These are phyloP conservation scores for Manacus vitellinus DNA, from an alignment of 2,113 vertebrate species.

Conservation along the genomic window DNA sequence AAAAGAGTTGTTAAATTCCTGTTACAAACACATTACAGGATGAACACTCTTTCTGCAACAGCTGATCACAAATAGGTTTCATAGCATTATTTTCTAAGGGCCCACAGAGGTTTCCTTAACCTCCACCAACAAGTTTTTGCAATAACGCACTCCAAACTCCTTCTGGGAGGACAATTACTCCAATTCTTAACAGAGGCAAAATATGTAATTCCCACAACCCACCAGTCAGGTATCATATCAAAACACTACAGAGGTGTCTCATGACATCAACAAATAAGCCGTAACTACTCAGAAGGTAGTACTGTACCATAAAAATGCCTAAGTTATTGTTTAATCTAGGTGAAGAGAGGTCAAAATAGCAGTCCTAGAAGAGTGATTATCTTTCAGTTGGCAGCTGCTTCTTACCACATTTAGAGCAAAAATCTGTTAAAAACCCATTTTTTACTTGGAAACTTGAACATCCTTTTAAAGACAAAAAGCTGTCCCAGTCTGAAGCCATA, in stretches of 20 bases:
- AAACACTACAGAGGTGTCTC: not conserved
- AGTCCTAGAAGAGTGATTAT: not conserved
- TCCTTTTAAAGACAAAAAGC: not conserved
- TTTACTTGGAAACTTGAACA: not conserved
- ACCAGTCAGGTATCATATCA: not conserved
- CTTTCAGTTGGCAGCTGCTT: not conserved
- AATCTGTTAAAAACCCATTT: not conserved
- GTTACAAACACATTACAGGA: not conserved
- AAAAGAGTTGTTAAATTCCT: not conserved
- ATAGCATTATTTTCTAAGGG: not conserved
- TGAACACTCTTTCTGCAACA: not conserved
- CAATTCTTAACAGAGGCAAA: not conserved
- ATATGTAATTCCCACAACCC: not conserved
- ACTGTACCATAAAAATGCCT: not conserved
- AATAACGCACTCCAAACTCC: not conserved
- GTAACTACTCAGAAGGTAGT: not conserved
- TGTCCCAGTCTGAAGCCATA: not conserved
- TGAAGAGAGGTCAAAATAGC: constrained; percentile 4
- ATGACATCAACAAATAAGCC: not conserved
- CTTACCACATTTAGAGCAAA: constrained; percentile 2
- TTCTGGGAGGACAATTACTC: not conserved
- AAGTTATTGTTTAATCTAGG: not conserved
- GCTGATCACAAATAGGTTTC: not conserved
- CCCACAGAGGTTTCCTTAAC: not conserved
- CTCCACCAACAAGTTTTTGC: not conserved